Base-by-base conservation (phyloP, 2,888 invertebrate genomes). In the Lepidochrysops patricia region DNA sequence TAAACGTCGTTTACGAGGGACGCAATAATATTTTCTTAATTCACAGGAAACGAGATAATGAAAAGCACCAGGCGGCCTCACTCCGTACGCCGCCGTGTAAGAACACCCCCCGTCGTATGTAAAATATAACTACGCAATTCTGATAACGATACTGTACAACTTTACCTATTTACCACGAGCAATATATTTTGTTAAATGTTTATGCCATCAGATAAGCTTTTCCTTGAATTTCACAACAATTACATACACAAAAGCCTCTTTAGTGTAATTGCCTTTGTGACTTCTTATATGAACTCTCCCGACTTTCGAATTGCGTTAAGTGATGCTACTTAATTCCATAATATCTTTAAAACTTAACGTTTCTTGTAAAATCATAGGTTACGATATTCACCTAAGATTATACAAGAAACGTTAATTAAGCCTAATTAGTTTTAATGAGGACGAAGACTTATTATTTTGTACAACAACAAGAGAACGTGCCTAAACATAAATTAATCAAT, bases 111-210 rank as follows among this genome's bases (percentile, higher is more conserved):
- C 74, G 73, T 68, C 74, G 71, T 71, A 77, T 73, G 77, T 76
- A 77, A 80, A 76, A 73, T 78, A 72, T 68, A 72, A 71, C 70
- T 52, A 70, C 71, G 72, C 76, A 73, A 75, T 78, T 72, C 79
- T 80, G 83, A 84, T 85, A 84, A 84, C 82, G 78, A 80, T 78
- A 81, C 81, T 82, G 80, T 80, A 82, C 82, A 84, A 85, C 80
- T 85, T 83, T 63, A 60, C 61, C 61, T 84, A 81, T 82, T 82
- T 80, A 78, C 79, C 79, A 77, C 77, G 77, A 78, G 73, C 79
- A 80, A 85, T 82, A 84, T 83, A 81, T 83, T 82, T 80, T 79
- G 72, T 75, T 73, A 69, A 77, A 79, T 84, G 72, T 81, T 84
- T 72, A 70, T 72, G 76, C 77, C 75, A 65, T 77, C 77, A 75